These are phyloP conservation scores for Ictalurus punctatus DNA, from an alignment of 2,113 vertebrate genomes.

Conservation along the genomic window DNA sequence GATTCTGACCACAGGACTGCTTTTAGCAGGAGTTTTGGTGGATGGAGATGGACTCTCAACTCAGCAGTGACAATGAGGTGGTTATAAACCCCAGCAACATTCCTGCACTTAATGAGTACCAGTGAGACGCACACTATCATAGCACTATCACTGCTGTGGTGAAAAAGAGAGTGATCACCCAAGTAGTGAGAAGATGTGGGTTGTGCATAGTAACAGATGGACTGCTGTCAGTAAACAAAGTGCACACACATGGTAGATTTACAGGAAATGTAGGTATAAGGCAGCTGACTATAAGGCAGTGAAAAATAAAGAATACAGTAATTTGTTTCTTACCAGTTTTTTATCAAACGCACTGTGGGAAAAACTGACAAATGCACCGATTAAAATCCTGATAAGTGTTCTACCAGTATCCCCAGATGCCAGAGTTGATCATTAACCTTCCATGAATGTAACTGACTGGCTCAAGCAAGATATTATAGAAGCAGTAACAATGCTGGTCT, in stretches of 20 bases:
- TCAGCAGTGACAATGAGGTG: background rate
- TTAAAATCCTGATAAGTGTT: conserved; percentile 38
- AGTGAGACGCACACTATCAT: background rate
- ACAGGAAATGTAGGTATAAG: background rate
- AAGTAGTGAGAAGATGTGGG: background rate
- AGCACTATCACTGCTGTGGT: background rate
- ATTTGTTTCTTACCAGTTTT: conserved; percentile 3
- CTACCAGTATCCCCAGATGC: conserved; percentile 18
- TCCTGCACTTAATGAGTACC: background rate
- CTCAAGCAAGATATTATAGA: conserved; percentile 13
- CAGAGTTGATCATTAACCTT: conserved; percentile 53
- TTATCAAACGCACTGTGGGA: conserved; percentile 38
- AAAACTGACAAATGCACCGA: conserved; percentile 31
- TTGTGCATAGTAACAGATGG: background rate
- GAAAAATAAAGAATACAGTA: background rate
- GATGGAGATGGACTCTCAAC: background rate
- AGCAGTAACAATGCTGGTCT: conserved; percentile 34
- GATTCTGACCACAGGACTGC: background rate
- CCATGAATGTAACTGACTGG: conserved; percentile 8
- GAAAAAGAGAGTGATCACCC: background rate
- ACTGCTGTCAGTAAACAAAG: background rate
- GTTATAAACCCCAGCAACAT: background rate
- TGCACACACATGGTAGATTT: background rate
- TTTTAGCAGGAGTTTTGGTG: background rate
- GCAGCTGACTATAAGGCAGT: background rate